Evolutionary conservation across 2,888 invertebrate species (phyloP), one percentile per base, ranked within the genome.

Genomic region (Spilarctia lutea): DNA sequence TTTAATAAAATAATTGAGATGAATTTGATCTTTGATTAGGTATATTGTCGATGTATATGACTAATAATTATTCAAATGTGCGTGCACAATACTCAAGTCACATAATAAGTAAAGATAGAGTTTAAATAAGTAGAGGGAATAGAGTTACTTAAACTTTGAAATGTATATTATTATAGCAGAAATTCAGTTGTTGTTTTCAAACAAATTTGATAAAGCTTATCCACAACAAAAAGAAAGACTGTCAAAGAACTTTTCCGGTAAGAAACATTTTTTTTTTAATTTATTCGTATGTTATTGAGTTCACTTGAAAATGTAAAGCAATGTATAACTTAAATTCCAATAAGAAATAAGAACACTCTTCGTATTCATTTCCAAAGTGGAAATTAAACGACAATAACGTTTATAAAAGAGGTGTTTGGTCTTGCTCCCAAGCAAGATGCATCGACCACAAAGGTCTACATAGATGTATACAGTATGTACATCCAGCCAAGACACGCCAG

Each of bases 311-410:
- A 60, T n/a, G 13, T 27, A n/a, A 27, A 60, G 16, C n/a, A 63
- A 30, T 1, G 18, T 18, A 30, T 2, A 3, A 63, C 63, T 63
- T 63, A 27, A 63, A 63, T 63, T 63, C 63, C 18, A 71, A 71
- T 8, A 78, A 83, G 83, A 82, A 80, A 75, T 74, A 70, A 65
- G 42, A 30, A 30, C 56, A 60, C 39, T 68, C 71, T 72, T 74
- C 72, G 63, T 27, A 70, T 45, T 73, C 69, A 56, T 72, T 77
- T 77, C 76, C 78, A 78, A 83, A 76, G 79, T 84, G 79, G 81
- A 85, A 79, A 85, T 81, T 83, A 83, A 77, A 76, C 39, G 67
- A 79, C 79, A 85, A 75, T 83, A 75, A 81, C 52, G 77, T 11
- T 75, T 75, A 80, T 84, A 80, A 75, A 76, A 81, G 65, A 75